Conservation (phyloP, 2,797 vertebrate species). For the Hephaestus fuliginosus region DNA sequence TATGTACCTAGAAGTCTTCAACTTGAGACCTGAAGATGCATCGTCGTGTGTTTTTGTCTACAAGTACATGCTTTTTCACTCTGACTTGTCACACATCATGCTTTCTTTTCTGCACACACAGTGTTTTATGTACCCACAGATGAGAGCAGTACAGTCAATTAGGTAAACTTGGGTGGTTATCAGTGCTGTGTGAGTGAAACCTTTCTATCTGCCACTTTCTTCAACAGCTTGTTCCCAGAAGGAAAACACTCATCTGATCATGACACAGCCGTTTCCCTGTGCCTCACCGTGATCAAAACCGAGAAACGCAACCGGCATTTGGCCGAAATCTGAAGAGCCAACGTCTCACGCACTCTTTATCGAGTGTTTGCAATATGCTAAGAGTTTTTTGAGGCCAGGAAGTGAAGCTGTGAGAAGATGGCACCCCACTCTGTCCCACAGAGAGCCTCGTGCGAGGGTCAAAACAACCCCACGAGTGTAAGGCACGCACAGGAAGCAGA, state of each 20-base stretch:
- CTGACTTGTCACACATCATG: background rate
- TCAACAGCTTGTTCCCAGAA: slow-evolving; percentile 53
- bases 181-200: slow-evolving; percentile 36
- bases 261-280: slow-evolving; percentile 42
- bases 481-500: background rate
- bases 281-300: slow-evolving; percentile 64
- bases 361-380: background rate
- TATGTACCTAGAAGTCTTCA: background rate
- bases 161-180: slow-evolving; percentile 8
- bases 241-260: slow-evolving; percentile 3
- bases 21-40: background rate
- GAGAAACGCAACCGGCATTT: slow-evolving; percentile 68
- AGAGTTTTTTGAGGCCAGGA: slow-evolving; percentile 27
- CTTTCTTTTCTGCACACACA: background rate
- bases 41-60: background rate
- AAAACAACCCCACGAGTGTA: background rate
- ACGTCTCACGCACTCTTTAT: background rate
- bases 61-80: background rate
- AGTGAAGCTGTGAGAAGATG: slow-evolving; percentile 57
- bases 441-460: background rate
- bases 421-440: background rate
- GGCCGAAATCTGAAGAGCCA: slow-evolving; percentile 23
- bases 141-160: background rate
- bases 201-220: slow-evolving; percentile 37
- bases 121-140: background rate